phyloP scores from a whole-genome alignment of 2,797 vertebrate genomes.

The Cercopithecus diana region DNA sequence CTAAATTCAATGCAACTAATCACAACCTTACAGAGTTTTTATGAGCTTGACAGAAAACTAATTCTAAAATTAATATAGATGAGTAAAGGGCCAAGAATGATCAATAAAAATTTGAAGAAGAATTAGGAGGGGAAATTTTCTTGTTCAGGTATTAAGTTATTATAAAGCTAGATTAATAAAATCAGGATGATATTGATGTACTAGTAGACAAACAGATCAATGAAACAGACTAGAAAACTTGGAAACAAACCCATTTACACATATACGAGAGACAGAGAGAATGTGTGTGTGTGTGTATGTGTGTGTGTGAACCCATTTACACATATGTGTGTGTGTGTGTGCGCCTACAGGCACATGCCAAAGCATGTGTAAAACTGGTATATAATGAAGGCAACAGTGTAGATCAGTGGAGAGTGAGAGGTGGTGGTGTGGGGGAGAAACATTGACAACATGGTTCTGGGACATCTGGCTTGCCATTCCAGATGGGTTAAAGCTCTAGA shows the following conservation, averaged over 20 bases:
- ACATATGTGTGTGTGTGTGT: neutral
- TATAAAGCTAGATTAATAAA: neutral
- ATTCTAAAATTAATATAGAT: neutral
- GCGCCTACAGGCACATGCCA: fast-evolving
- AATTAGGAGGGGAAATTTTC: neutral
- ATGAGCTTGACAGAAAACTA: neutral
- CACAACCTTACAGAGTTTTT: neutral
- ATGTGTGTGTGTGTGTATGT: too few relatives aligned
- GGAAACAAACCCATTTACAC: neutral
- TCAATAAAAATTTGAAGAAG: neutral
- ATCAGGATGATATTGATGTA: neutral
- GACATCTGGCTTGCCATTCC: neutral
- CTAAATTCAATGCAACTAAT: neutral
- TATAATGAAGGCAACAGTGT: neutral
- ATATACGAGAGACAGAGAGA: too few relatives aligned
- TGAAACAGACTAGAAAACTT: neutral
- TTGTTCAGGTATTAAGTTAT: neutral
- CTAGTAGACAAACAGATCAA: neutral
- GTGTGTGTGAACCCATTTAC: neutral
- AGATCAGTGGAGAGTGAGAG: fast-evolving
- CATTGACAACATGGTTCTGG: neutral
- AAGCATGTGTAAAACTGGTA: neutral
- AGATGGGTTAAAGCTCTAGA: neutral
- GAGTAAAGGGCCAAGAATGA: neutral
- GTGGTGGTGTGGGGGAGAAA: neutral